Evolutionary conservation across 2,797 vertebrate species (phyloP).

Genomic region (Helostoma temminkii): DNA sequence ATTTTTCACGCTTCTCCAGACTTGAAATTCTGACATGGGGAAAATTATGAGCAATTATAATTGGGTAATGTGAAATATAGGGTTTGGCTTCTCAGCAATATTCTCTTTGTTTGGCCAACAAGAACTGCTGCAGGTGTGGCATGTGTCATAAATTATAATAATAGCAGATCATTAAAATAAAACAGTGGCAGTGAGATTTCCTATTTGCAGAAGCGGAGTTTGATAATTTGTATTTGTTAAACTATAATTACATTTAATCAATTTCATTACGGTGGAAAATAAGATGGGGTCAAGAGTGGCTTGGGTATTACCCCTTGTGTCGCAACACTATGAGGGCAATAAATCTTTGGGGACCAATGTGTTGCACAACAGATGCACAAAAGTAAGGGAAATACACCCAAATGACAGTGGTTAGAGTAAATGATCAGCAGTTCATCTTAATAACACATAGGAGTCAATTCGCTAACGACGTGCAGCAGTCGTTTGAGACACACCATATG

Average conservation of each 20-base stretch:
- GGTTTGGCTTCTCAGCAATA: conserved; percentile 23
- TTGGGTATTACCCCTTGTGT: conserved; percentile 23
- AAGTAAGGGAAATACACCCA: conserved; percentile 13
- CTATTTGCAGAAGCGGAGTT: conserved; percentile 27
- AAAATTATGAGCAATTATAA: conserved; percentile 75
- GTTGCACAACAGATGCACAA: conserved; percentile 5
- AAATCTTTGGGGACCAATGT: conserved; percentile 35
- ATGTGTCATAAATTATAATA: conserved; percentile 72
- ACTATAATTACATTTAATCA: conserved; percentile 79
- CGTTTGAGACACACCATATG: conserved; percentile 17
- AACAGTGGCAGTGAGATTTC: conserved; percentile 53
- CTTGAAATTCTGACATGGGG: conserved; percentile 45
- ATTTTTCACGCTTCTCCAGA: conserved; percentile 63
- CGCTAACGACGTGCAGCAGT: not conserved
- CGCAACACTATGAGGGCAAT: conserved; percentile 35
- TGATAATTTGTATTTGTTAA: conserved; percentile 81
- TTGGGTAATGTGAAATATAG: conserved; percentile 56
- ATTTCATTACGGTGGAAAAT: conserved; percentile 73
- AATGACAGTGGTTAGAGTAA: conserved; percentile 30
- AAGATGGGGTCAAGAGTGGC: conserved; percentile 51
- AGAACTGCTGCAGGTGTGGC: conserved; percentile 45
- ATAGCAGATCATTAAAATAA: conserved; percentile 69
- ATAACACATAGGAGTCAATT: conserved; percentile 36
- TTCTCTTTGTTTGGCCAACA: conserved; percentile 57
- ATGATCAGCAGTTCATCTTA: conserved; percentile 65